Percentiles rank a stretch among this genome's conserved stretches.
phyloP scores from a whole-genome alignment of 1,140 invertebrate species.

The Drosophila mayri region DNA sequence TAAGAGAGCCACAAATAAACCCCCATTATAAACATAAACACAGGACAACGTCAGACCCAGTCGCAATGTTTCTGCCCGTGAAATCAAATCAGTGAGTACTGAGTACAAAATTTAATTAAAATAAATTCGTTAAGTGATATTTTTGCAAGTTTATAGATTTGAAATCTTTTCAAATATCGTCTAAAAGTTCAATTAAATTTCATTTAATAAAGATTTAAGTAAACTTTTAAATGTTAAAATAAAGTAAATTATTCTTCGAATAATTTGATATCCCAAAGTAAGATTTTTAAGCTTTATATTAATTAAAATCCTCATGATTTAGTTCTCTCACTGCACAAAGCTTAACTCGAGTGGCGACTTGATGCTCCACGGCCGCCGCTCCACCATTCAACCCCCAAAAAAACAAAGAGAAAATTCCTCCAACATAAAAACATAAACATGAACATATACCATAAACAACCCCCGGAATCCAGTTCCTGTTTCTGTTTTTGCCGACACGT shows the following conservation, averaged over 20 bases:
- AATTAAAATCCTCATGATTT: background rate
- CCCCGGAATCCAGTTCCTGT: slow-evolving; percentile 41
- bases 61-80: slow-evolving; percentile 81
- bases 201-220: too few species aligned
- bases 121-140: background rate
- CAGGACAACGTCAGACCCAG: background rate
- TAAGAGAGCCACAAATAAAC: slow-evolving; percentile 32
- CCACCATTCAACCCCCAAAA: slow-evolving; percentile 44
- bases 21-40: slow-evolving; percentile 23
- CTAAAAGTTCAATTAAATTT: too few species aligned
- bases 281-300: too few species aligned
- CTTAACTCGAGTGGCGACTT: slow-evolving; percentile 32
- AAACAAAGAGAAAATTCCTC: background rate
- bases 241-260: too few species aligned
- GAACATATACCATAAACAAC: slow-evolving; percentile 52
- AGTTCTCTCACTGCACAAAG: slow-evolving; percentile 26
- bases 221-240: too few species aligned
- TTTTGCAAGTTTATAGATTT: rapidly evolving
- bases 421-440: slow-evolving; percentile 38
- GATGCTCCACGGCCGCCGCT: slow-evolving; percentile 7
- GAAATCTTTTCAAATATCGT: background rate
- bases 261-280: too few species aligned
- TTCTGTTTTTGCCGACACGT: slow-evolving; percentile 54
- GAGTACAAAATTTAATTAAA: background rate
- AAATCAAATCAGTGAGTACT: slow-evolving; percentile 84